Conservation (phyloP, 2,888 invertebrate genomes). For the Germaria angustata region DNA sequence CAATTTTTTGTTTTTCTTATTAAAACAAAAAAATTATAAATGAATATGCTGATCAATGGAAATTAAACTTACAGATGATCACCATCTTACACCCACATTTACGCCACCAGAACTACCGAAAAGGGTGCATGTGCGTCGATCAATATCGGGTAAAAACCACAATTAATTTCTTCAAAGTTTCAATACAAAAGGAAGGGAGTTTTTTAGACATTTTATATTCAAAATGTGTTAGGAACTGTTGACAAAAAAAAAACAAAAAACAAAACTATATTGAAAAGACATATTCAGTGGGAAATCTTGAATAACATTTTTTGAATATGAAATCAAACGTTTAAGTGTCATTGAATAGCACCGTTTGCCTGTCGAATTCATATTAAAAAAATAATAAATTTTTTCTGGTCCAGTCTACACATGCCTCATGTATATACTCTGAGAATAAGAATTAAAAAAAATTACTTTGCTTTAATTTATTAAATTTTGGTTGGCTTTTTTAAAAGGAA, state of each 20-base stretch:
- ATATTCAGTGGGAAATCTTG: not conserved
- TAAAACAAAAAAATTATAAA: constrained; percentile 63
- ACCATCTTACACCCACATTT: constrained; percentile 98
- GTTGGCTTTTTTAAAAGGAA: constrained; percentile 39
- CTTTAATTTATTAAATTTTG: constrained; percentile 20
- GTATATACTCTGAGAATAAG: not conserved
- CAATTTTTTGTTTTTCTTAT: constrained; percentile 81
- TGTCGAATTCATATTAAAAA: too few species aligned
- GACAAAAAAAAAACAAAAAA: not conserved
- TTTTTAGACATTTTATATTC: constrained; percentile 64
- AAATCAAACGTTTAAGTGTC: too few species aligned
- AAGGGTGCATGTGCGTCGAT: constrained; percentile 98
- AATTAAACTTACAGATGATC: constrained; percentile 92
- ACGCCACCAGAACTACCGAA: constrained; percentile 99
- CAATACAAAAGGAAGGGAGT: constrained; percentile 47
- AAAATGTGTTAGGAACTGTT: constrained; percentile 2
- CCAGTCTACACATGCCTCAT: too few species aligned
- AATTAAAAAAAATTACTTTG: not conserved
- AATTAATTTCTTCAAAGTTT: constrained; percentile 26
- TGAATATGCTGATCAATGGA: constrained; percentile 82
- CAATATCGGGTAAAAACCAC: constrained; percentile 80
- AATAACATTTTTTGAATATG: too few species aligned
- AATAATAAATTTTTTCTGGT: too few species aligned
- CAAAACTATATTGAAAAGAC: not conserved
- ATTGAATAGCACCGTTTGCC: too few species aligned